Percentiles rank a stretch among this genome's conserved stretches.
These are phyloP conservation scores for Nomada flava DNA, from an alignment of 2,888 invertebrate genomes.

Conservation along the genomic window DNA sequence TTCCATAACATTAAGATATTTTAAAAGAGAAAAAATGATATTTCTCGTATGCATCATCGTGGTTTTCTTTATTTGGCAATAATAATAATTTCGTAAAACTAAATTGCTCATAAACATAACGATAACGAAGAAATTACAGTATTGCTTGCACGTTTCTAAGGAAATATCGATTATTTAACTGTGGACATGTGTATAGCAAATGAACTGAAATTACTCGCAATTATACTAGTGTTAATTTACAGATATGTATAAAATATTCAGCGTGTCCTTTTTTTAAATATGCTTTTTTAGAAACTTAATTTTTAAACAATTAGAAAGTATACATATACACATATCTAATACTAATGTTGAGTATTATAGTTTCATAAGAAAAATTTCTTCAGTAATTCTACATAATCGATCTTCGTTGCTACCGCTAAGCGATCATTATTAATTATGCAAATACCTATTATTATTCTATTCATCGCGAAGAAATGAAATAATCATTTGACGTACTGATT, in stretches of 20 bases:
- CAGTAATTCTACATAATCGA: background rate
- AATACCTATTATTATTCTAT: too few species aligned
- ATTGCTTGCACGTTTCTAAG: background rate
- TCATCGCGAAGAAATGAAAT: too few species aligned
- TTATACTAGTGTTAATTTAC: background rate
- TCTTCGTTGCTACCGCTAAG: background rate
- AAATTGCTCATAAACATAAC: background rate
- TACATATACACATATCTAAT: slow-evolving; percentile 3
- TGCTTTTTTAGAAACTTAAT: background rate
- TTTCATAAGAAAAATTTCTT: slow-evolving; percentile 6
- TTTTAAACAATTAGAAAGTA: too few species aligned
- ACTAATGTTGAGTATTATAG: background rate
- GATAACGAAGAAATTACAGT: background rate
- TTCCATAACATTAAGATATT: too few species aligned
- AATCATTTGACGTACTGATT: background rate
- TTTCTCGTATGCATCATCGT: too few species aligned
- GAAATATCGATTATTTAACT: background rate
- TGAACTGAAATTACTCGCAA: too few species aligned
- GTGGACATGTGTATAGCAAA: too few species aligned
- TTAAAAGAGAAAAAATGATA: too few species aligned
- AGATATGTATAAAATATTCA: background rate
- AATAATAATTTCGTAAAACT: background rate
- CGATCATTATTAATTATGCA: background rate
- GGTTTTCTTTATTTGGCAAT: background rate
- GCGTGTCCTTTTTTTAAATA: background rate